phyloP scores from a whole-genome alignment of 2,888 invertebrate species.

The Chrysolina haemoptera region DNA sequence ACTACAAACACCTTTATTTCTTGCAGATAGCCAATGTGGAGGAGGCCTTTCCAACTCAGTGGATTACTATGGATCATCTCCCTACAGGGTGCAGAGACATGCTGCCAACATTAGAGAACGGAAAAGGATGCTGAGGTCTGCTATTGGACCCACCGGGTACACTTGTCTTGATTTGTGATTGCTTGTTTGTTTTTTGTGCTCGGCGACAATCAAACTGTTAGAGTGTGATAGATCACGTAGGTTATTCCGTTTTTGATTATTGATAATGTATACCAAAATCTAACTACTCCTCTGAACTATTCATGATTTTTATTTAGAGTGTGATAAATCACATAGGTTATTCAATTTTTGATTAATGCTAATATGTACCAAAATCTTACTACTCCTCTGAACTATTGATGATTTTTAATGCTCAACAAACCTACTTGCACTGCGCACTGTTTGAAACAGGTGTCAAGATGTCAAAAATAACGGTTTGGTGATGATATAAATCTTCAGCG shows the following conservation, averaged over 20 bases:
- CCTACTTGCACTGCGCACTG: no score
- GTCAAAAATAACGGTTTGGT: no score
- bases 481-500: no score
- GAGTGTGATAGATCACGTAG: conserved; percentile 32
- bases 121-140: conserved; percentile 98
- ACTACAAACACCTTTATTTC: not conserved
- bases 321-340: conserved; percentile 37
- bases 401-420: no score
- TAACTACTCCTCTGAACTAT: no score
- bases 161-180: conserved; percentile 64
- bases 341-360: conserved; percentile 32
- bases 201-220: conserved; percentile 20
- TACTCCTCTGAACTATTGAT: no score
- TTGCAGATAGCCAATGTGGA: conserved; percentile 50
- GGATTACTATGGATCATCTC: conserved; percentile 80
- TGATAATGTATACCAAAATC: not conserved
- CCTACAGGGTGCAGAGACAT: conserved; percentile 91
- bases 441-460: no score
- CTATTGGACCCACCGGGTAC: conserved; percentile 84
- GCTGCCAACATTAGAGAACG: conserved; percentile 97
- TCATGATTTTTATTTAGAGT: not conserved
- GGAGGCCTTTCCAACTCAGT: conserved; percentile 70
- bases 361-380: no score
- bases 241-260: conserved; percentile 36
- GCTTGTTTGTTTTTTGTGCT: conserved; percentile 49